Evolutionary conservation across 2,888 invertebrate species (phyloP), one percentile per base, ranked within the genome.

Genomic region (Drosophila merina): DNA sequence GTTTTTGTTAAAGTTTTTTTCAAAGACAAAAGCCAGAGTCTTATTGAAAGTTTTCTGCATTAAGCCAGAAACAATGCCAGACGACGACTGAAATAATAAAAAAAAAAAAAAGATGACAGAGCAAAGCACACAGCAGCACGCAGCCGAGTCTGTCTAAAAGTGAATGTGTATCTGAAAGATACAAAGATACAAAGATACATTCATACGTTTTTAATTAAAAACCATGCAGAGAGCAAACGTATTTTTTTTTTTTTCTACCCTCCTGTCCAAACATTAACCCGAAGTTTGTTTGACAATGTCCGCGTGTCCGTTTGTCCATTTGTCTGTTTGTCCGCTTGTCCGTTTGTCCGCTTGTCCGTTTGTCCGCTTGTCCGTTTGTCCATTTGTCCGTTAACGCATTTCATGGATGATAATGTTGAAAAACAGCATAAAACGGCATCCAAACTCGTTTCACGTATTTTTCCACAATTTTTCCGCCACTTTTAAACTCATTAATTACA

Each of bases 401-500:
- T 57, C 28, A 47, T 47, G 45, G 42, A 54, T 49, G 55, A 49
- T 42, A 45, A 51, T 62, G 48, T 57, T 48, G 57, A 40, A 45
- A 45, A 33, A 44, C 50, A 44, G 58, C 36, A 48, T 63, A 26
- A 69, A 78, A 77, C 64, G 71, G 59, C 59, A 20, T 20, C 20
- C 70, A 83, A 81, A 81, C 81, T 79, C 81, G 85, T 81, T 81
- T 76, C 75, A 79, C 56, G 59, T 79, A 57, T 67, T 68, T 70
- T 67, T 54, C 60, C 72, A 76, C 76, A 74, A 79, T 84, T 81
- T 36, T 81, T 84, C 84, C 84, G 84, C 80, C 36, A 36, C 80
- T 81, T 84, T 84, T 72, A 75, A 77, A 82, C 81, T 84, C 85
- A 84, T 82, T 82, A 82, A 82, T 82, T 82, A 81, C 85, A 82